These are phyloP conservation scores for Halichoeres trimaculatus DNA, from an alignment of 2,113 vertebrate genomes.

Conservation along the genomic window DNA sequence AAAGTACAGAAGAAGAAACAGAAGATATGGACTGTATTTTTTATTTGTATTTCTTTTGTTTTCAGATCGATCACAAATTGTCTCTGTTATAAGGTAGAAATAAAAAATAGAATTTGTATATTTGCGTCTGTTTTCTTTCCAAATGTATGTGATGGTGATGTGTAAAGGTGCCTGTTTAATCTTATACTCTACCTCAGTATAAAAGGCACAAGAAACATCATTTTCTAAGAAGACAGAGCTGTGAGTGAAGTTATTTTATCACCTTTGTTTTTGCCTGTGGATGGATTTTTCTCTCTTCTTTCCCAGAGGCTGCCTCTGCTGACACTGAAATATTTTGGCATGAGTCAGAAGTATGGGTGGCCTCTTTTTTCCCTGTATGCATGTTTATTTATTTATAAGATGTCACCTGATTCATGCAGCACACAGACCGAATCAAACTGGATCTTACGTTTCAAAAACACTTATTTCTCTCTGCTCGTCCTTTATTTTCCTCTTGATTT, in stretches of 20 bases:
- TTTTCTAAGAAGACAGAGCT: no score
- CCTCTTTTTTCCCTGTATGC: background rate
- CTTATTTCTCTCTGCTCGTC: no score
- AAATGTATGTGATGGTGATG: background rate
- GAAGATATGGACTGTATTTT: conserved; percentile 60
- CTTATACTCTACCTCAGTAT: no score
- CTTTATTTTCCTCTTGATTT: no score
- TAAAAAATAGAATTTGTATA: conserved; percentile 80
- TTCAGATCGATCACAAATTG: conserved; percentile 70
- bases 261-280: conserved; percentile 3
- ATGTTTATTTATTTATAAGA: conserved; percentile 17
- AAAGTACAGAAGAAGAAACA: conserved; percentile 34
- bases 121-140: conserved; percentile 53
- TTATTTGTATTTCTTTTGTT: conserved; percentile 75
- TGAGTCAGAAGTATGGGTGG: conserved; percentile 29
- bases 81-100: conserved; percentile 80
- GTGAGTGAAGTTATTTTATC: background rate
- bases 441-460: background rate
- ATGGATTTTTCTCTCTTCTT: background rate
- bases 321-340: conserved; percentile 20
- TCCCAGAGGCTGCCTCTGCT: conserved; percentile 3
- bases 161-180: background rate
- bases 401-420: conserved; percentile 11
- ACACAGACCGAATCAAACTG: conserved; percentile 2
- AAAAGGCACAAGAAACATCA: background rate